phyloP scores from a whole-genome alignment of 92 coral and sea anemone species.

The Actinernus sp. region DNA sequence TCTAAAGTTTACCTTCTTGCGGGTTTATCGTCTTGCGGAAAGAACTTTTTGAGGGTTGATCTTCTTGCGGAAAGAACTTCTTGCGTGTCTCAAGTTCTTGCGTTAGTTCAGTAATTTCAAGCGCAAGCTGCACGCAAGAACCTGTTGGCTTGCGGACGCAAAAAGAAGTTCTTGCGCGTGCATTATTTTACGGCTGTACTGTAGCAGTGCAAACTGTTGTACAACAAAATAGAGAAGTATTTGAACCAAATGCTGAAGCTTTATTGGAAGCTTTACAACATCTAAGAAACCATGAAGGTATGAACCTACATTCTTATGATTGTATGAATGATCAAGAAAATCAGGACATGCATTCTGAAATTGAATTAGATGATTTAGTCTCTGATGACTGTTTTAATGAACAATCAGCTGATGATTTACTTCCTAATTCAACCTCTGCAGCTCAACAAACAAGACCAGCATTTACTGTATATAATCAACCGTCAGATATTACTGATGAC shows the following conservation, averaged over 20 bases:
- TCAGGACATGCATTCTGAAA: constrained; percentile 31
- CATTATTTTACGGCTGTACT: too few species aligned
- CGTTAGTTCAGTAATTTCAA: too few species aligned
- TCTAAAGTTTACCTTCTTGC: too few species aligned
- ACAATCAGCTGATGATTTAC: constrained; percentile 31
- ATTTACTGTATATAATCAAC: constrained; percentile 37
- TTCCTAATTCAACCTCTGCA: constrained; percentile 1
- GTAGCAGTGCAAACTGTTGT: constrained; percentile 41
- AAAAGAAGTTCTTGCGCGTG: too few species aligned
- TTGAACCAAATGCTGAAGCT: constrained; percentile 67
- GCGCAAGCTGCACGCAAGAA: too few species aligned
- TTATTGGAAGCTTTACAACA: constrained; percentile 49
- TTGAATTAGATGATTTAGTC: constrained; percentile 8
- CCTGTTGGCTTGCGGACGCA: too few species aligned
- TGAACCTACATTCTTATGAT: constrained; percentile 51
- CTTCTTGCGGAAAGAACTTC: too few species aligned
- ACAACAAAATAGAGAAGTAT: constrained; percentile 45
- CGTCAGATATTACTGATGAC: constrained; percentile 55
- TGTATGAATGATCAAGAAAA: constrained; percentile 53
- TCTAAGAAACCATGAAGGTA: constrained; percentile 35
- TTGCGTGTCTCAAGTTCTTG: too few species aligned
- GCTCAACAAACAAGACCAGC: neutral
- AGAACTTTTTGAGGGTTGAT: too few species aligned
- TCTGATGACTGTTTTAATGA: constrained; percentile 41
- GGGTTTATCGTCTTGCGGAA: too few species aligned